phyloP scores from a whole-genome alignment of 2,888 invertebrate genomes.

The Lysandra coridon region DNA sequence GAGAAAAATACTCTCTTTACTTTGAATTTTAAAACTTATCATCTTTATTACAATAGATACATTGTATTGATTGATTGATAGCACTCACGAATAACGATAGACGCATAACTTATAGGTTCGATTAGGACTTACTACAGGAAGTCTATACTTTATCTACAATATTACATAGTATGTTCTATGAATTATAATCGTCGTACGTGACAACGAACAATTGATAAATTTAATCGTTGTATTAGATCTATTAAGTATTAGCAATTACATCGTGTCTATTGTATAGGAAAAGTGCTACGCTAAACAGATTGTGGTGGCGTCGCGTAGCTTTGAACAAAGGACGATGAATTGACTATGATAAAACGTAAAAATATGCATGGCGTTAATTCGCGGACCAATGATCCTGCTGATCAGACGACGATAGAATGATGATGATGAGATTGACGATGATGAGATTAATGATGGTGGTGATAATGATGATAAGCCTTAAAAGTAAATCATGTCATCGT shows the following conservation, averaged over 20 bases:
- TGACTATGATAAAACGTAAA: too few species aligned
- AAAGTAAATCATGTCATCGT: background rate
- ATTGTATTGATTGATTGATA: background rate
- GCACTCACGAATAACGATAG: background rate
- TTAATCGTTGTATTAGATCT: slow-evolving; percentile 1
- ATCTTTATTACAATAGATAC: background rate
- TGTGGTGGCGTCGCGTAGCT: too few species aligned
- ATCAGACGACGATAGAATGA: too few species aligned
- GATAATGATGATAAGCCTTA: background rate
- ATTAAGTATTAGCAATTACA: background rate
- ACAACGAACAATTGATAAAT: slow-evolving; percentile 3
- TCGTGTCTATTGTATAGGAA: background rate
- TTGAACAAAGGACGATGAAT: too few species aligned
- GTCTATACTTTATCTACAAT: background rate
- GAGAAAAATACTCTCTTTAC: background rate
- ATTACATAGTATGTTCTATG: background rate
- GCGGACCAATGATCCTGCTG: too few species aligned
- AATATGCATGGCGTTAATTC: too few species aligned
- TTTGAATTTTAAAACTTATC: background rate
- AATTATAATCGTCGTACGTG: background rate
- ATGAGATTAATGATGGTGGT: background rate
- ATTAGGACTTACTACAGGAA: background rate
- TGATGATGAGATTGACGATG: background rate
- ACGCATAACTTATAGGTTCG: background rate
- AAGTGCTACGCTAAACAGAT: background rate